Evolutionary conservation across 2,888 invertebrate species (phyloP), one percentile per base, ranked within the genome.

Genomic region (Carterocephalus palaemon): DNA sequence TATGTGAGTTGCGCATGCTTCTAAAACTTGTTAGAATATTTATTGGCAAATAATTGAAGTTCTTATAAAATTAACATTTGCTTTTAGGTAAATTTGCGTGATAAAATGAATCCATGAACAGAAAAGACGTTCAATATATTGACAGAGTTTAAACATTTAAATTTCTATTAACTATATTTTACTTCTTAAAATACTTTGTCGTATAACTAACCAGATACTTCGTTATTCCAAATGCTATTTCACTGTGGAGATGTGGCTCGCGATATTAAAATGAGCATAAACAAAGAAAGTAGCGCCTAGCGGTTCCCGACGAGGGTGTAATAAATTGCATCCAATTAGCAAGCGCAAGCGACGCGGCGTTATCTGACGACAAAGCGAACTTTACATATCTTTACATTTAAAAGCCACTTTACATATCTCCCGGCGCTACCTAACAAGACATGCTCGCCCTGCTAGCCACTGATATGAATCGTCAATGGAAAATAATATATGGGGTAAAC

Each of bases 251-350:
- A 42, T 26, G 33, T 6, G 9, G 5, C n/a, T n/a, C n/a, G n/a
- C 9, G 41, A 42, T 42, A 34, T 42, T 19, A 34, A 42, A 42
- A 42, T 42, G 33, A 34, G 41, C 31, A 46, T 45, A 43, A 46
- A 51, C 48, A 53, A 49, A 45, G 31, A 33, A 29, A 57, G 54
- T 51, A 48, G 57, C 48, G 57, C 52, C 47, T 45, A 59, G 56
- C 53, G 52, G 58, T 51, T 58, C 51, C 33, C 49, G 51, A 45
- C 57, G 64, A 61, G 60, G 57, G 64, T 60, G 69, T 70, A 71
- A 79, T 84, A 83, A 82, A 83, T 85, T 75, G 68, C 72, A 68
- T 70, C 84, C 77, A 85, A 85, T 85, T 85, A 85, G 84, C 74
- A 61, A 60, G 54, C 56, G 82, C 74, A 60, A 59, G 54, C 56